A percentile compares a stretch with the other conserved stretches of the same genome.
phyloP scores from a whole-genome alignment of 2,888 invertebrate genomes.

The Polylopha cassiicola region DNA sequence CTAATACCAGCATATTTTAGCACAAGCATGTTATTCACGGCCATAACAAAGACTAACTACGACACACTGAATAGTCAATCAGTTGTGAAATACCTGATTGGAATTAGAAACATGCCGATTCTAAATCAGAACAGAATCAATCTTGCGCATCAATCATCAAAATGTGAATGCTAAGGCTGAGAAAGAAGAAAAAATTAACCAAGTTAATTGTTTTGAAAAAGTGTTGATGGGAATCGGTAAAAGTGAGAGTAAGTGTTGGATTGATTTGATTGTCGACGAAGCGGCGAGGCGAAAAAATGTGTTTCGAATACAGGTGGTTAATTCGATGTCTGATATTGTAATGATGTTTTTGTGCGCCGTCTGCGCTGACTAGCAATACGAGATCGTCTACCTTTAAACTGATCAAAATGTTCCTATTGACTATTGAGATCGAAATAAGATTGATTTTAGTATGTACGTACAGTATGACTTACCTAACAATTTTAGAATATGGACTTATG shows the following conservation, averaged over 20 bases:
- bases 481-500: no score
- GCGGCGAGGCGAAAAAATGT: constrained; percentile 29
- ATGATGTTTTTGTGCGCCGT: constrained; percentile 17
- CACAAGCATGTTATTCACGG: constrained; percentile 12
- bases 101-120: constrained; percentile 13
- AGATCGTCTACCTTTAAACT: no score
- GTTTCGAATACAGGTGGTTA: constrained; percentile 32
- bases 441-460: no score
- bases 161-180: not conserved
- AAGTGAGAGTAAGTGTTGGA: constrained; percentile 43
- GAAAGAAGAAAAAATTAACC: not conserved
- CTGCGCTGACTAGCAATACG: no score
- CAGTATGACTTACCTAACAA: no score
- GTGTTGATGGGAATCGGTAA: constrained; percentile 39
- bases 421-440: no score
- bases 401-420: no score
- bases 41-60: constrained; percentile 23
- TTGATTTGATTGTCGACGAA: constrained; percentile 15
- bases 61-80: constrained; percentile 37
- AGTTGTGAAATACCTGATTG: constrained; percentile 32
- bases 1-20: constrained; percentile 17
- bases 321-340: constrained; percentile 15
- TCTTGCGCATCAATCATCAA: constrained; percentile 7
- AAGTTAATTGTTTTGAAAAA: constrained; percentile 4
- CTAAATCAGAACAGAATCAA: not conserved